These are phyloP conservation scores for Heliconius ismenius DNA, from an alignment of 2,888 invertebrate species.

Conservation along the genomic window DNA sequence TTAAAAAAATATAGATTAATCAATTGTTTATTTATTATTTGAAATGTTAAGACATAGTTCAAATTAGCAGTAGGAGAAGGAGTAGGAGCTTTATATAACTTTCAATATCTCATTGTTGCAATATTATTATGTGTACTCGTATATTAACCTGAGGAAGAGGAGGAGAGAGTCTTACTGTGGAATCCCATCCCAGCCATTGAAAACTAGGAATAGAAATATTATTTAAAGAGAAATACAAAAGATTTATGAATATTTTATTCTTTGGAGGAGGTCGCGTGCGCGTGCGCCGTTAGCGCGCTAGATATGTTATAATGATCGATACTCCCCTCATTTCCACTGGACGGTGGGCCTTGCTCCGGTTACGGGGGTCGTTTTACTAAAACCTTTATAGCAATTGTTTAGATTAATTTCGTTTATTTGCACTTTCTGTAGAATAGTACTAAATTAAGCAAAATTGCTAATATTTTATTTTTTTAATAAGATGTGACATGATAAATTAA, in stretches of 20 bases:
- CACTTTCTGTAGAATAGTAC: constrained; percentile 8
- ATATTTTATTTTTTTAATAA: background rate
- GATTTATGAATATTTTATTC: constrained; percentile 49
- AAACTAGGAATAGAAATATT: background rate
- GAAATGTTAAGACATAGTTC: background rate
- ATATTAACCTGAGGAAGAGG: too few species aligned
- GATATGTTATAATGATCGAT: constrained; percentile 80
- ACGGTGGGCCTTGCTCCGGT: constrained; percentile 69
- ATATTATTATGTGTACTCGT: too few species aligned
- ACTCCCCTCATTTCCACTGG: constrained; percentile 67
- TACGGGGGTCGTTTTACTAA: constrained; percentile 51
- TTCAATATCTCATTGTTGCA: too few species aligned
- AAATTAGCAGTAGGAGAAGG: too few species aligned
- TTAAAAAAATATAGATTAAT: background rate
- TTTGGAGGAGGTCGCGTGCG: constrained; percentile 75
- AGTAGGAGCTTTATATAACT: too few species aligned
- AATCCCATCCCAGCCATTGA: too few species aligned
- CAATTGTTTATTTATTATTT: background rate
- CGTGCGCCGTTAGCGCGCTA: constrained; percentile 72
- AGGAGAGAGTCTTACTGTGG: too few species aligned
- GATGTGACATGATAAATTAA: background rate
- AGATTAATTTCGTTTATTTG: constrained; percentile 36
- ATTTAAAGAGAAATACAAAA: background rate
- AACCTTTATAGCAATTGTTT: constrained; percentile 30
- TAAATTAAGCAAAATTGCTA: background rate